Conservation (phyloP, 2,888 invertebrate species). For the Lasioglossum malachurum region DNA sequence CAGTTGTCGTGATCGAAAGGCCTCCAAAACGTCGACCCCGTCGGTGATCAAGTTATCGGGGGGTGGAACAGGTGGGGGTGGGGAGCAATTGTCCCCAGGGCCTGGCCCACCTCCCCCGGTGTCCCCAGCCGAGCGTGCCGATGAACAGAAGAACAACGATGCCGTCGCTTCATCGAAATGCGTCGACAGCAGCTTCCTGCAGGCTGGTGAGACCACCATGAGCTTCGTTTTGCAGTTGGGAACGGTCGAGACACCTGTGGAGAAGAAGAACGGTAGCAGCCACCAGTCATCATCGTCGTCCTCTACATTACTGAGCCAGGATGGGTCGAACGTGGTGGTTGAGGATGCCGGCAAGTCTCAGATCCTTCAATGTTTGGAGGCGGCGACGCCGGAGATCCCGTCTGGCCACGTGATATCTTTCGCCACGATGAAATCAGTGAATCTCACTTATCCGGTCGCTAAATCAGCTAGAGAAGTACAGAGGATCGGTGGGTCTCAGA, state of each 20-base stretch:
- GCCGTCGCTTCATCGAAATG: conserved; percentile 52
- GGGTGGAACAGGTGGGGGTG: conserved; percentile 82
- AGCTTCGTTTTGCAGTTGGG: conserved; percentile 80
- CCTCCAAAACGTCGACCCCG: conserved; percentile 85
- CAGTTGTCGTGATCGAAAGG: conserved; percentile 74
- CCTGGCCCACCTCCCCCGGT: conserved; percentile 75
- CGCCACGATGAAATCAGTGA: conserved; percentile 70
- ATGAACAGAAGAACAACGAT: conserved; percentile 47
- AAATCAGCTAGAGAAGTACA: conserved; percentile 71
- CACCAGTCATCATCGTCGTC: not conserved
- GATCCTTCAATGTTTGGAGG: conserved; percentile 63
- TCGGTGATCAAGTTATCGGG: conserved; percentile 85
- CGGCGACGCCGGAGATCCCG: conserved; percentile 31
- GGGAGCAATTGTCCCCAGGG: conserved; percentile 79
- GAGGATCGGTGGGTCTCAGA: conserved; percentile 65
- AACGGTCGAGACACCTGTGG: conserved; percentile 69
- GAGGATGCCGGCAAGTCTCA: conserved; percentile 46
- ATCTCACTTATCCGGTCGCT: conserved; percentile 71
- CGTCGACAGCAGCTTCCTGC: conserved; percentile 41
- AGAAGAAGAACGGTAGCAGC: conserved; percentile 43
- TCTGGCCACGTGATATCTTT: conserved; percentile 56
- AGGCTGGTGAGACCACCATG: conserved; percentile 77
- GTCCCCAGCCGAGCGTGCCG: conserved; percentile 64
- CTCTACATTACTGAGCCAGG: conserved; percentile 34
- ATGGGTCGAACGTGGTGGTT: conserved; percentile 27